Conservation (phyloP, 1,140 invertebrate species). For the Drosophila pectinifera region DNA sequence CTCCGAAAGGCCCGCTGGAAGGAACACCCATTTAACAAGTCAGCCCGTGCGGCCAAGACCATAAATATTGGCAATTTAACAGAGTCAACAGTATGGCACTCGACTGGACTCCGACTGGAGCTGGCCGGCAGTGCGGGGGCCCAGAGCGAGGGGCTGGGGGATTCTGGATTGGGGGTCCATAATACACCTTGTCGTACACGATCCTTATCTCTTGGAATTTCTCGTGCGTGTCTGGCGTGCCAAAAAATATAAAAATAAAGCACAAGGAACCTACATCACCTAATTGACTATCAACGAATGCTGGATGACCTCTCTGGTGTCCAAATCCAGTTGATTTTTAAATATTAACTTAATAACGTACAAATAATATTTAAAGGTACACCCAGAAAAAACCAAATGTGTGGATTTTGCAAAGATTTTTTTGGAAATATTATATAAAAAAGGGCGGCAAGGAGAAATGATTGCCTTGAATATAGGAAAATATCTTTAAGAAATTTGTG, state of each 20-base stretch:
- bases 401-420: too few relatives aligned
- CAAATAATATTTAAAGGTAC: too few relatives aligned
- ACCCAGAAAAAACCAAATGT: too few relatives aligned
- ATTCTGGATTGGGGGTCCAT: slow-evolving; percentile 66
- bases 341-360: too few relatives aligned
- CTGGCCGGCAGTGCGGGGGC: slow-evolving; percentile 16
- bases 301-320: slow-evolving; percentile 27
- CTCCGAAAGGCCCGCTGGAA: slow-evolving; percentile 44
- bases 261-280: slow-evolving; percentile 5
- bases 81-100: slow-evolving; percentile 84
- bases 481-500: too few relatives aligned
- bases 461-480: too few relatives aligned
- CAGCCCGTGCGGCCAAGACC: slow-evolving; percentile 69
- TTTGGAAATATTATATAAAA: too few relatives aligned
- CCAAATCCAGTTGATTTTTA: not conserved
- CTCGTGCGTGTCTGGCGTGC: slow-evolving; percentile 78
- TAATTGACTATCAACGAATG: slow-evolving; percentile 27
- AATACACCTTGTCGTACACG: slow-evolving; percentile 84
- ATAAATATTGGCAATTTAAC: slow-evolving; percentile 84
- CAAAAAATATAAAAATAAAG: slow-evolving; percentile 74
- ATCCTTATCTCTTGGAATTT: slow-evolving; percentile 84
- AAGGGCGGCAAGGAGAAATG: too few relatives aligned
- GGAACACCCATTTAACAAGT: slow-evolving; percentile 84
- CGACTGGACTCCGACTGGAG: slow-evolving; percentile 39
- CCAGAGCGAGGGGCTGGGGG: slow-evolving; percentile 8